phyloP scores from a whole-genome alignment of 2,888 invertebrate genomes.

The Smittia aterrima region DNA sequence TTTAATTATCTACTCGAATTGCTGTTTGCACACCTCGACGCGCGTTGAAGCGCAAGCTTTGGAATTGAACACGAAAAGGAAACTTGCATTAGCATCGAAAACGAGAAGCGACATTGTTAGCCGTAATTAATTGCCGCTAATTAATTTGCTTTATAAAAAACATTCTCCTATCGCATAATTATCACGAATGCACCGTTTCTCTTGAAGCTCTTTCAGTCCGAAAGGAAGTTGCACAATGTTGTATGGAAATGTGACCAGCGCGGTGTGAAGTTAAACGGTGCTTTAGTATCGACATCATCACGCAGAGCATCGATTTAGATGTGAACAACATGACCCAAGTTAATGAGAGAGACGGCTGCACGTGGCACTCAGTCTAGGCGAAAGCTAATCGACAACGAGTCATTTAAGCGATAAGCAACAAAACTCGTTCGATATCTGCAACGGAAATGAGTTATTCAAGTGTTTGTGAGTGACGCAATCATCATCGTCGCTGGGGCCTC shows the following conservation, averaged over 20 bases:
- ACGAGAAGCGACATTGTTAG: conserved; percentile 1
- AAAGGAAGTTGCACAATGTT: not conserved
- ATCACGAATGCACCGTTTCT: conserved; percentile 15
- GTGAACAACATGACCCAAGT: not conserved
- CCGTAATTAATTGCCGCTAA: not conserved
- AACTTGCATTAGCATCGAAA: not conserved
- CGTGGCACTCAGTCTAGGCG: conserved; percentile 1
- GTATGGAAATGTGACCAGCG: not conserved
- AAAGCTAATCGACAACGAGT: not conserved
- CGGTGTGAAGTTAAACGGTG: not conserved
- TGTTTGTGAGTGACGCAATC: conserved; percentile 10
- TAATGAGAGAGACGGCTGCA: not conserved
- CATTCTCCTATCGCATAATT: conserved; percentile 1
- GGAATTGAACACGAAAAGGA: not conserved
- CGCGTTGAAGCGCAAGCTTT: not conserved
- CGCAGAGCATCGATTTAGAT: not conserved
- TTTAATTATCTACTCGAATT: too few species aligned
- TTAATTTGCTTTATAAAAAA: not conserved
- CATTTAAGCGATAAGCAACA: conserved; percentile 10
- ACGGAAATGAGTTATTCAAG: conserved; percentile 13
- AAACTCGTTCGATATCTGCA: conserved; percentile 7
- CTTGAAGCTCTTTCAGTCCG: not conserved
- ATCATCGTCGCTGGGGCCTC: not conserved
- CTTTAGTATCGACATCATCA: not conserved
- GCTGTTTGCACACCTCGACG: not conserved